Base-by-base conservation (phyloP, 2,113 vertebrate species). In the Nerophis lumbriciformis region DNA sequence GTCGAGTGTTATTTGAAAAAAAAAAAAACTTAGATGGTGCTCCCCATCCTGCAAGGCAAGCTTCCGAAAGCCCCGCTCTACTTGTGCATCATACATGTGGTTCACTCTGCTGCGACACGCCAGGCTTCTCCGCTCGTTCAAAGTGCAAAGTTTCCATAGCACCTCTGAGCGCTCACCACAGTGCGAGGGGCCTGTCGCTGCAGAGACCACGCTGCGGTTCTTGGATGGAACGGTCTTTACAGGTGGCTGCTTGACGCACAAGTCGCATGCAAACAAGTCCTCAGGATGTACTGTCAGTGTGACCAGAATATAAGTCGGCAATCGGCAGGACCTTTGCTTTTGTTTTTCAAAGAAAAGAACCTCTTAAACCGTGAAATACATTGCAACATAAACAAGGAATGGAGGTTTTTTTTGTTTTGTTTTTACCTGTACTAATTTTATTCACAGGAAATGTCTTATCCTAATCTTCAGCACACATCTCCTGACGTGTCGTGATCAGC, bases 381-480 rank as follows among this genome's bases (percentile, higher is more conserved):
- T 42, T 42, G 6, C 6, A 39, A 39, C 38, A 6, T 39, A 42
- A 42, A 53, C 5, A 4, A 0, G 16, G 48, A n/a, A 57, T 35
- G 28, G 68, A 68, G 71, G 47, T 51, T 39, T 44, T 19, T 69
- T 72, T 19, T 19, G 19, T 19, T 76, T 59, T 1, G 51, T 50
- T 76, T 44, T 78, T 66, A 63, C 79, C 80, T 86, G 42, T 75
- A 73, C 63, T 73, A 39, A 49, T 83, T 85, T 89, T 86, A 63
- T 70, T 83, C 50, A 91, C 81, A 93, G 93, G 93, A 95, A 94
- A 91, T 90, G 87, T 80, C 74, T 82, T 59, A 79, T 79, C 80
- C 85, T 92, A 92, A 94, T 94, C 93, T 90, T 71, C 66, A 72
- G 85, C 83, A 84, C 88, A 86, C 85, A 93, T 94, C 93, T 92